Evolutionary conservation across 2,888 invertebrate genomes (phyloP), one percentile per base, ranked within the genome.

Genomic region (Rotaria magnacalcarata): DNA sequence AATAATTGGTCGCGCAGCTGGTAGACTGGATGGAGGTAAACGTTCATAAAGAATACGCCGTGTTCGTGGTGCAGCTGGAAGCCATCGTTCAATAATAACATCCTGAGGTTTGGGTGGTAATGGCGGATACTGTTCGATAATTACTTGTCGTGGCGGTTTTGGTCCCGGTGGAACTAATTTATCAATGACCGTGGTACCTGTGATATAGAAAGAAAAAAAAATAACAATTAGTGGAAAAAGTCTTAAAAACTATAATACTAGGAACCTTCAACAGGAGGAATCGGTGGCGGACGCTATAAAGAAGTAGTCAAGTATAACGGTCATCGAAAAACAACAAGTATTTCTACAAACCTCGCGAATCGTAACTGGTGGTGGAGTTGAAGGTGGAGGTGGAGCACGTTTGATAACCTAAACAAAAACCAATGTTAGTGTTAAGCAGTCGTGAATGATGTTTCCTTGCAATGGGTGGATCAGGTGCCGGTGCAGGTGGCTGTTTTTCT

Each of bases 11-110:
- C 24, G 10, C 47, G 80, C 14, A 1, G 2, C 2, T 47, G 21
- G 43, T 47, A 24, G 47, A 7, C 8, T 24, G 10, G 47, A 1
- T 47, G 43, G 47, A 11, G 80, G 80, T 47, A 80, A 80, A n/a
- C 80, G 80, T n/a, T 80, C 80, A 24, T 80, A 80, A 24, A 80
- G 80, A 43, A 80, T 80, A 24, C 47, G 43, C 47, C 80, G 80
- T 43, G 47, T 47, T n/a, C 80, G 21, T 24, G 47, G 80, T 14
- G n/a, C 4, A 2, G 47, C 1, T 54, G 84, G 84, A 21, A 84
- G 56, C 84, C 84, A 84, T 54, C 56, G 52, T 84, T 84, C 84
- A 34, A 84, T 84, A 41, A 84, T 84, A 84, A 84, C 56, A 34
- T 84, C 84, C 54, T 24, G 52, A n/a, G 84, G 84, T 54, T 84